Evolutionary conservation across 2,888 invertebrate genomes (phyloP).

Genomic region (Criorhina ranunculi): DNA sequence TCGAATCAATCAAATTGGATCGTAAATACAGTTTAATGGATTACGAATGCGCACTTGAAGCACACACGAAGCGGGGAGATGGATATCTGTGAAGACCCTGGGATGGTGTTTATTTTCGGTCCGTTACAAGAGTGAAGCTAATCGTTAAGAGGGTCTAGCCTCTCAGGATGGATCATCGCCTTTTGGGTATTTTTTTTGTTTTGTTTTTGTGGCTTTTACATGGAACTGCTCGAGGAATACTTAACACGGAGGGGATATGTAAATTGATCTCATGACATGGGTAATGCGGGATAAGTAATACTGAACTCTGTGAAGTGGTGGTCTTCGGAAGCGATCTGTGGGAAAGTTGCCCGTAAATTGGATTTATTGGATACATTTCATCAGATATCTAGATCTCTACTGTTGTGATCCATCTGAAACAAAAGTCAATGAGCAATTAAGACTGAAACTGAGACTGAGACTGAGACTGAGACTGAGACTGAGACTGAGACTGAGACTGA

Average conservation of each 20-base stretch:
- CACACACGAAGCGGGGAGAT: neutral
- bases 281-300: conserved; percentile 54
- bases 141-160: conserved; percentile 49
- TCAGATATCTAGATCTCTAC: neutral
- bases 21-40: conserved; percentile 74
- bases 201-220: neutral
- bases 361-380: conserved; percentile 26
- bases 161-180: conserved; percentile 6
- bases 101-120: conserved; percentile 58
- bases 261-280: conserved; percentile 68
- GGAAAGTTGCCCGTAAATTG: neutral
- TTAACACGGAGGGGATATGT: conserved; percentile 39
- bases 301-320: conserved; percentile 7
- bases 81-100: conserved; percentile 24
- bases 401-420: no score
- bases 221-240: neutral
- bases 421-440: no score
- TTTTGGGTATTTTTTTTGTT: conserved; percentile 19
- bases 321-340: neutral
- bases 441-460: no score
- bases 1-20: conserved; percentile 76
- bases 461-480: no score
- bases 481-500: no score
- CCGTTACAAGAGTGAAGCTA: conserved; percentile 58
- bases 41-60: conserved; percentile 58